A percentile compares a stretch with the other conserved stretches of the same genome.
These are phyloP conservation scores for Marasmarcha lunaedactyla DNA, from an alignment of 2,888 invertebrate genomes.

Conservation along the genomic window DNA sequence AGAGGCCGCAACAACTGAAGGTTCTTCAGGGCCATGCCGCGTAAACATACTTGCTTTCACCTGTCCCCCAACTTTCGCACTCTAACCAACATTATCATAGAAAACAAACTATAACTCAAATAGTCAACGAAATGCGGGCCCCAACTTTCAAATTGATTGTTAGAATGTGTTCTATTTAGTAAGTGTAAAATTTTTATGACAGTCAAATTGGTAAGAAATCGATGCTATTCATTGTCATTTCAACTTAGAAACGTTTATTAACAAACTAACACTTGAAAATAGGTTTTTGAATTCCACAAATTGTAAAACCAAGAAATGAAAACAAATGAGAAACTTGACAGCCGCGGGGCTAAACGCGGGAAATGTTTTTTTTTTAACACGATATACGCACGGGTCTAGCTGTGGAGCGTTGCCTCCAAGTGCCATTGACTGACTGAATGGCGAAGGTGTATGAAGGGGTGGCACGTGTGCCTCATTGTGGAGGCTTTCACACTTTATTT, in stretches of 20 bases:
- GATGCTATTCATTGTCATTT: background rate
- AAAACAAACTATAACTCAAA: background rate
- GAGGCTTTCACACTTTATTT: constrained; percentile 20
- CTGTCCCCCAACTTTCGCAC: background rate
- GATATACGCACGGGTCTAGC: too few species aligned
- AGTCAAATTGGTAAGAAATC: background rate
- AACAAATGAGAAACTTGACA: too few species aligned
- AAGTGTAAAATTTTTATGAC: too few species aligned
- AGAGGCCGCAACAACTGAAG: constrained; percentile 46
- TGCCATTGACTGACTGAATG: too few species aligned
- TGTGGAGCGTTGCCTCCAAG: too few species aligned
- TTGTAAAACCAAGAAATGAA: too few species aligned
- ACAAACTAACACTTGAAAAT: too few species aligned
- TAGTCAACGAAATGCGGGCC: background rate
- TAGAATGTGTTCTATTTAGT: too few species aligned
- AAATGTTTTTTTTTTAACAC: too few species aligned
- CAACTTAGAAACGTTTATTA: too few species aligned
- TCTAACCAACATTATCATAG: constrained; percentile 2
- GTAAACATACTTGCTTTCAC: constrained; percentile 20
- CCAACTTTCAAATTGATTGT: background rate
- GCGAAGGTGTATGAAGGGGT: constrained; percentile 7
- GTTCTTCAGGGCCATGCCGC: constrained; percentile 52
- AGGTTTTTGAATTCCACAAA: too few species aligned
- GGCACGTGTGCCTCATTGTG: constrained; percentile 21
- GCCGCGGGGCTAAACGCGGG: too few species aligned